These are phyloP conservation scores for Argyra leucocephala DNA, from an alignment of 2,888 invertebrate species.

Conservation along the genomic window DNA sequence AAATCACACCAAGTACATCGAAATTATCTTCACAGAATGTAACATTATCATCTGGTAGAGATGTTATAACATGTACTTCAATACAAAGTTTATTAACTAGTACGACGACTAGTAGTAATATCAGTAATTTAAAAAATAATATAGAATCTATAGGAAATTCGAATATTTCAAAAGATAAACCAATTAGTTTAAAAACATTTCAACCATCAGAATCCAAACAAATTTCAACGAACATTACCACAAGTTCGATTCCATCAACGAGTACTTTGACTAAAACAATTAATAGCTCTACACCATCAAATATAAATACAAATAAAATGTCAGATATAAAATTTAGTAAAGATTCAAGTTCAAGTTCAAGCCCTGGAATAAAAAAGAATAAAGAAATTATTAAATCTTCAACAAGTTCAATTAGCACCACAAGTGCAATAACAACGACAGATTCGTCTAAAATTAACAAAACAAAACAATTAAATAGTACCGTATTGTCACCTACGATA, in stretches of 20 bases:
- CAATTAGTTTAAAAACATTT: slow-evolving; percentile 1
- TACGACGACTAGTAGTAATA: neutral
- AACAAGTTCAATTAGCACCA: slow-evolving; percentile 14
- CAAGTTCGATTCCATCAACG: neutral
- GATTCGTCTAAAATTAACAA: neutral
- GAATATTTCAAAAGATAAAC: neutral
- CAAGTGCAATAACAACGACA: slow-evolving; percentile 8
- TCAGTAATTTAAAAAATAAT: neutral
- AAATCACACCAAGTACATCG: neutral
- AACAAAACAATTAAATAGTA: slow-evolving; percentile 15
- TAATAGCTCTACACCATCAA: neutral
- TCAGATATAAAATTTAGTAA: neutral
- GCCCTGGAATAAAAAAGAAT: neutral
- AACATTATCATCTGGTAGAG: neutral
- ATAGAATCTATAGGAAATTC: neutral
- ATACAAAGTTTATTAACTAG: neutral
- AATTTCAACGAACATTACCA: neutral
- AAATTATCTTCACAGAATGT: neutral
- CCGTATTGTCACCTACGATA: slow-evolving; percentile 13
- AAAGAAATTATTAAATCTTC: neutral
- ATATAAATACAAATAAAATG: neutral
- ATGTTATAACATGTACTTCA: neutral
- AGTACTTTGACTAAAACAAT: neutral
- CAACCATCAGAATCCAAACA: neutral
- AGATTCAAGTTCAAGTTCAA: neutral